Evolutionary conservation across 2,797 vertebrate species (phyloP).

Genomic region (Nyctalus aviator): DNA sequence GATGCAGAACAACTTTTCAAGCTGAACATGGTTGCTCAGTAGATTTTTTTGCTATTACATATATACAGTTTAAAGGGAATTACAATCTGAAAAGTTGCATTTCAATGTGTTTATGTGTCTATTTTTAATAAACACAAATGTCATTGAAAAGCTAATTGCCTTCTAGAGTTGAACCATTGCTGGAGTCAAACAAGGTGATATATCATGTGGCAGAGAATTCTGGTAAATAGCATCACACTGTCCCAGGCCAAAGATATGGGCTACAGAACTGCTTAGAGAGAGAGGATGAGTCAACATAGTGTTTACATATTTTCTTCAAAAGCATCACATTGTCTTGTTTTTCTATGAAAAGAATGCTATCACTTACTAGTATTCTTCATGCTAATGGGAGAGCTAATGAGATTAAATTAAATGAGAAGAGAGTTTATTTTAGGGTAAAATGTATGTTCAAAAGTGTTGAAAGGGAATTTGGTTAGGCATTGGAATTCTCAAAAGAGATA

Average conservation of each 20-base stretch:
- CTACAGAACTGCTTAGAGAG: not conserved
- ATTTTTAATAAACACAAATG: slow-evolving; percentile 23
- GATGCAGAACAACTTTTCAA: too few relatives aligned
- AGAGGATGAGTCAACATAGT: not conserved
- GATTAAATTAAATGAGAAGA: not conserved
- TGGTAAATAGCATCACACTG: not conserved
- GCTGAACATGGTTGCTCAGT: not conserved
- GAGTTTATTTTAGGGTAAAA: slow-evolving; percentile 23
- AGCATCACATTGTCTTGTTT: not conserved
- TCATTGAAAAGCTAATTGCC: not conserved
- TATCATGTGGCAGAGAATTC: not conserved
- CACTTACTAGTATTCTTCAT: not conserved
- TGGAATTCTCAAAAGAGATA: not conserved
- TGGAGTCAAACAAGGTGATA: not conserved
- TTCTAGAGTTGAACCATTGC: not conserved
- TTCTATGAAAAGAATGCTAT: not conserved
- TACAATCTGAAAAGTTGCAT: not conserved
- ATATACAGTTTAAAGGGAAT: not conserved
- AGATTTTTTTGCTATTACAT: slow-evolving; percentile 16
- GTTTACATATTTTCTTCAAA: not conserved
- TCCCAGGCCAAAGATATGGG: not conserved
- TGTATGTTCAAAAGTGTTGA: not conserved
- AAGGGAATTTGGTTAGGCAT: not conserved
- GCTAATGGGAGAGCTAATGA: not conserved
- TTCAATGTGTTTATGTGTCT: not conserved